These are phyloP conservation scores for Apodemia zela DNA, from an alignment of 2,888 invertebrate species.

Conservation along the genomic window DNA sequence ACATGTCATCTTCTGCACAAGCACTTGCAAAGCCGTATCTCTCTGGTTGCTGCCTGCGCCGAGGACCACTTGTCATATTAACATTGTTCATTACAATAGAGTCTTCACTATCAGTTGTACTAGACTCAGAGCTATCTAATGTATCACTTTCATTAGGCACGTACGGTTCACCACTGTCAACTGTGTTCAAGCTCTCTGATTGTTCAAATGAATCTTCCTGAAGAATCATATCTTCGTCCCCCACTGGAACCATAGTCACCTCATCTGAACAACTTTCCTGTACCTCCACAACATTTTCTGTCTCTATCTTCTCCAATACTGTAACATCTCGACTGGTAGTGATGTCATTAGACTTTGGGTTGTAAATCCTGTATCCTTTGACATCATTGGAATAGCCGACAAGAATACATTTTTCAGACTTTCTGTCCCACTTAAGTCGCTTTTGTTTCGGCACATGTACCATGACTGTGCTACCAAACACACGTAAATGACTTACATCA, in stretches of 20 bases:
- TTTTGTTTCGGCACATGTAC: constrained; percentile 33
- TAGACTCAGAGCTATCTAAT: constrained; percentile 23
- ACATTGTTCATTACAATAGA: constrained; percentile 23
- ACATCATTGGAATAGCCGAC: constrained; percentile 34
- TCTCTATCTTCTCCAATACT: constrained; percentile 26
- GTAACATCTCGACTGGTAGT: constrained; percentile 32
- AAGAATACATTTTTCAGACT: constrained; percentile 31
- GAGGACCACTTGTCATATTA: constrained; percentile 21
- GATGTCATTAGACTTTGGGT: constrained; percentile 29
- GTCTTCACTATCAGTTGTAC: constrained; percentile 24
- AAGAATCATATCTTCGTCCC: constrained; percentile 27
- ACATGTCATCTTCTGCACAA: constrained; percentile 18
- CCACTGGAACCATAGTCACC: constrained; percentile 34
- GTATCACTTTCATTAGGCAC: constrained; percentile 26
- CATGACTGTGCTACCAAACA: constrained; percentile 32
- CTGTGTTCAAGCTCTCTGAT: constrained; percentile 22
- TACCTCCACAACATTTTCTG: constrained; percentile 29
- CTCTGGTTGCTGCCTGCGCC: constrained; percentile 21
- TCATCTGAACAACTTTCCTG: constrained; percentile 26
- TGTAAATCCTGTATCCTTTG: constrained; percentile 34
- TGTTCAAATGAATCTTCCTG: constrained; percentile 24
- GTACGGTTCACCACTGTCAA: constrained; percentile 24
- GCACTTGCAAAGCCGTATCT: constrained; percentile 23
- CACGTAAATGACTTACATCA: constrained; percentile 29
- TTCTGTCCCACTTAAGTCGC: constrained; percentile 34